Percentiles rank a stretch among this genome's conserved stretches.
Conservation (phyloP, 2,797 vertebrate genomes). For the Morelia viridis region DNA sequence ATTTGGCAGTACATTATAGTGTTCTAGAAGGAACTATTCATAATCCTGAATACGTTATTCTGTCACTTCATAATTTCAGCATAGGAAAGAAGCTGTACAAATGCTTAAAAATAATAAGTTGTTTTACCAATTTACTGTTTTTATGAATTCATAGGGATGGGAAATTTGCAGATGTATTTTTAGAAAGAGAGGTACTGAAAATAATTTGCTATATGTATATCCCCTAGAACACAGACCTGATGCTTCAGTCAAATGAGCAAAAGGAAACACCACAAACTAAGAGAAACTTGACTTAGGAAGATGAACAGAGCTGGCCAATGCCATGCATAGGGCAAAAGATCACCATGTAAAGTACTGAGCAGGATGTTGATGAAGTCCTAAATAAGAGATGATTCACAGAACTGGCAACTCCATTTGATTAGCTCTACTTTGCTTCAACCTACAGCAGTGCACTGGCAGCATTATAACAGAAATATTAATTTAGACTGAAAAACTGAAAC, state of each 20-base stretch:
- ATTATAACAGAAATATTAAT: neutral
- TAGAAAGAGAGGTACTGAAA: neutral
- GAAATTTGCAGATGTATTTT: neutral
- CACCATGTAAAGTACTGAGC: neutral
- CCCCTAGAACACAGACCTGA: neutral
- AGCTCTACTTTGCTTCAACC: neutral
- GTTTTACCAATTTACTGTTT: neutral
- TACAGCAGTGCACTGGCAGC: rapidly evolving
- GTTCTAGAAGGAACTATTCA: neutral
- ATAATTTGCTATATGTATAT: neutral
- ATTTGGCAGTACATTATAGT: neutral
- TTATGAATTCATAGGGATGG: neutral
- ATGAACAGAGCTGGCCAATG: neutral
- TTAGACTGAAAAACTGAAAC: rapidly evolving
- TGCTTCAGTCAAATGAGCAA: neutral
- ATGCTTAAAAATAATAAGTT: neutral
- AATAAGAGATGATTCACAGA: neutral
- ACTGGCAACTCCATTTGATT: neutral
- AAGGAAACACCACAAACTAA: neutral
- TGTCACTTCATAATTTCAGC: neutral
- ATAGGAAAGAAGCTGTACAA: neutral
- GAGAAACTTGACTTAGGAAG: neutral
- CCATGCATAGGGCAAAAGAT: neutral
- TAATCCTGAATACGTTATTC: neutral
- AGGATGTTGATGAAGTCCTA: neutral